phyloP scores from a whole-genome alignment of 2,888 invertebrate species.

The Temnothorax ravouxi region DNA sequence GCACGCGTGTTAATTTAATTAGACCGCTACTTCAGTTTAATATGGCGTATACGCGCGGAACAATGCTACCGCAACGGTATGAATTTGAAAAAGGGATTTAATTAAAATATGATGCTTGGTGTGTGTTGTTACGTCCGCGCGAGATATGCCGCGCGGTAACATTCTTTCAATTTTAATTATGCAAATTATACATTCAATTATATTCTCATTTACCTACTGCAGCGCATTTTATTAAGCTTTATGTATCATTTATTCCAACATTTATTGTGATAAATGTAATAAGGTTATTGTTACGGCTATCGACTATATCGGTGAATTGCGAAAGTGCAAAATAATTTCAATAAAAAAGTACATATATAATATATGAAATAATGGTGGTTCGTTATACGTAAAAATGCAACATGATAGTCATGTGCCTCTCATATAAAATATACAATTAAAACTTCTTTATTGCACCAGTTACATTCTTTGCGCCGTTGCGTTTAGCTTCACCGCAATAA shows the following conservation, averaged over 20 bases:
- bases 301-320: background rate
- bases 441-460: conserved; percentile 4
- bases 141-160: conserved; percentile 32
- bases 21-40: conserved; percentile 54
- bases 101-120: conserved; percentile 51
- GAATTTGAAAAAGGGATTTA: conserved; percentile 53
- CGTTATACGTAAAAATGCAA: background rate
- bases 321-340: conserved; percentile 19
- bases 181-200: conserved; percentile 47
- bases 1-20: conserved; percentile 52
- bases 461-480: background rate
- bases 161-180: conserved; percentile 53
- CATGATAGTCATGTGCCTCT: background rate
- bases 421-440: background rate
- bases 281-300: conserved; percentile 16
- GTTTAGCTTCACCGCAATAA: background rate
- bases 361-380: background rate
- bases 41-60: conserved; percentile 10
- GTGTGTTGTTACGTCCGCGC: conserved; percentile 24
- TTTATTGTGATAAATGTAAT: conserved; percentile 4
- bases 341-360: background rate
- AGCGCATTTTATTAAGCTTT: conserved; percentile 44
- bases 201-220: conserved; percentile 22
- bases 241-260: conserved; percentile 16
- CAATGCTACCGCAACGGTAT: conserved; percentile 38